Conservation (phyloP, 2,797 vertebrate species). For the Oryzias dopingdopingensis region DNA sequence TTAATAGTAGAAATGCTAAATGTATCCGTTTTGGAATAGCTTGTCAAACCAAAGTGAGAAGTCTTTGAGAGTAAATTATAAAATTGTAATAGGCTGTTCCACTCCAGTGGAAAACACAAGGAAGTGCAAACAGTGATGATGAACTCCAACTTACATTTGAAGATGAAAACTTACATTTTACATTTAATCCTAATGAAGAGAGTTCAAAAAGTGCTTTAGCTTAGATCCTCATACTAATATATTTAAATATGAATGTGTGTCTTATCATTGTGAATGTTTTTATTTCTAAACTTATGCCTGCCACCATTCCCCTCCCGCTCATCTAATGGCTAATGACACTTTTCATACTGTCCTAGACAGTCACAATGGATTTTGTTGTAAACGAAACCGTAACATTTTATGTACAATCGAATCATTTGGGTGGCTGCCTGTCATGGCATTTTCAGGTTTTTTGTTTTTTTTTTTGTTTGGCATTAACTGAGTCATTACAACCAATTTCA, state of each 20-base stretch:
- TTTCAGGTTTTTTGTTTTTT: neutral
- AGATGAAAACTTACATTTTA: constrained; percentile 29
- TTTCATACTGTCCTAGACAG: constrained; percentile 19
- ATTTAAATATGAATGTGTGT: constrained; percentile 33
- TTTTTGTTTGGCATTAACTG: constrained; percentile 20
- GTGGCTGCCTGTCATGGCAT: constrained; percentile 29
- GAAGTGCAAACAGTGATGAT: constrained; percentile 39
- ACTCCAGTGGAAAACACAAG: constrained; percentile 46
- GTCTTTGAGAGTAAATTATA: constrained; percentile 58
- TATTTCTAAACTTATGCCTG: constrained; percentile 10
- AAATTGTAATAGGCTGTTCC: constrained; percentile 59
- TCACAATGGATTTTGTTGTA: constrained; percentile 24
- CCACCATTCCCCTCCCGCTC: constrained; percentile 8
- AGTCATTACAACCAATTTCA: constrained; percentile 56
- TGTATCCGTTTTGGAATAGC: constrained; percentile 55
- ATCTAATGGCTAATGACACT: constrained; percentile 29
- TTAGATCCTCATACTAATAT: constrained; percentile 13
- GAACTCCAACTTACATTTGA: constrained; percentile 16
- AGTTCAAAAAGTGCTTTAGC: constrained; percentile 21
- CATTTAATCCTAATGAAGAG: constrained; percentile 34
- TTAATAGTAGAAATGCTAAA: constrained; percentile 49
- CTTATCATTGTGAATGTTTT: constrained; percentile 9
- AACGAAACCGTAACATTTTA: constrained; percentile 50
- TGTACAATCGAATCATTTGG: constrained; percentile 44
- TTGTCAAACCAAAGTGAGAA: constrained; percentile 53